Evolutionary conservation across 1,140 invertebrate species (phyloP).

Genomic region (Halotydeus destructor): DNA sequence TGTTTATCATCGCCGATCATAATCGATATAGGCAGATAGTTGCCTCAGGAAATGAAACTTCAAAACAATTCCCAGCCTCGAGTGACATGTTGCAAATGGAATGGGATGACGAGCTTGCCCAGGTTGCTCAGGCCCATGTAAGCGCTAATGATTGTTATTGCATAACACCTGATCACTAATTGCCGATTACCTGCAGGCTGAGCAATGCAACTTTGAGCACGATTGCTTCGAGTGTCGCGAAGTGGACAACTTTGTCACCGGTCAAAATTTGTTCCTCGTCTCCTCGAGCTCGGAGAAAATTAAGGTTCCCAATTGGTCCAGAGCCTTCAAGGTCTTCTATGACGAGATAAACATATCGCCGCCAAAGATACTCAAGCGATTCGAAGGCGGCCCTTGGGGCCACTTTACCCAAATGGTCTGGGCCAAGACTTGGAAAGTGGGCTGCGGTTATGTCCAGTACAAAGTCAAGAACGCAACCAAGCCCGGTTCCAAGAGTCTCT

Average conservation of each 20-base stretch:
- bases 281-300: background rate
- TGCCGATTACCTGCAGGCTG: too few species aligned
- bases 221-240: conserved; percentile 13
- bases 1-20: conserved; percentile 11
- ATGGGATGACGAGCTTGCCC: conserved; percentile 18
- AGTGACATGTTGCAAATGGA: conserved; percentile 16
- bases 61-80: conserved; percentile 12
- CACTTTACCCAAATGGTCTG: conserved; percentile 16
- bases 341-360: conserved; percentile 12
- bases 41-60: conserved; percentile 12
- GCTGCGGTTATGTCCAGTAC: conserved; percentile 16
- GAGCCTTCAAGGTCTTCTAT: conserved; percentile 8
- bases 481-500: conserved; percentile 13
- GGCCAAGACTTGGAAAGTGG: conserved; percentile 15
- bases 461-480: background rate
- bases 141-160: too few species aligned
- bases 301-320: conserved; percentile 1
- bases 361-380: conserved; percentile 7
- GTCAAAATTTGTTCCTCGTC: background rate
- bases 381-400: conserved; percentile 10
- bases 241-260: conserved; percentile 13
- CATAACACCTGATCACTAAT: too few species aligned
- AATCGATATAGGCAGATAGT: conserved; percentile 16
- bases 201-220: conserved; percentile 16
- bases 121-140: conserved; percentile 16